Conservation (phyloP, 1,140 invertebrate genomes). For the Calephelis virginiensis region DNA sequence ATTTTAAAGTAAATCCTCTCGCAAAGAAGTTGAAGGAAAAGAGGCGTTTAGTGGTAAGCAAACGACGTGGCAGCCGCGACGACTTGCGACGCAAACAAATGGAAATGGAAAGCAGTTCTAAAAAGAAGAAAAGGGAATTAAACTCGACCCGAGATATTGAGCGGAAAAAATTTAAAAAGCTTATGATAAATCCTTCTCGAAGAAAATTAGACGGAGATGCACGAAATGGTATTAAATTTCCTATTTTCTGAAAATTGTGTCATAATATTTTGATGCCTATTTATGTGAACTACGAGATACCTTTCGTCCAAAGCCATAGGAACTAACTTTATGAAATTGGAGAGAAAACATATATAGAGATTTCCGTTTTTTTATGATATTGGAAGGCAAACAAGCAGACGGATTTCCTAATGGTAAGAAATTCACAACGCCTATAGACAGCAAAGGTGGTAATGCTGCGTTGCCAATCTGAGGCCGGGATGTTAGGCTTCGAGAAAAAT, state of each 20-base stretch:
- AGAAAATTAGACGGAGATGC: background rate
- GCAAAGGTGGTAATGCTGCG: too few species aligned
- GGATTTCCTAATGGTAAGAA: too few species aligned
- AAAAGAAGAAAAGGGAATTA: background rate
- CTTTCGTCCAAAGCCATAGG: too few species aligned
- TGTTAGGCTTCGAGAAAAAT: too few species aligned
- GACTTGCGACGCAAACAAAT: constrained; percentile 9
- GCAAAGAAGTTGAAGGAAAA: constrained; percentile 44
- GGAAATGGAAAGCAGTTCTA: constrained; percentile 3
- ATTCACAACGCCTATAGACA: too few species aligned
- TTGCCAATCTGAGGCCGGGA: too few species aligned
- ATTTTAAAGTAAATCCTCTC: constrained; percentile 37
- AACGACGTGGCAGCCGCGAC: constrained; percentile 19
- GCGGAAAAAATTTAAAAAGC: constrained; percentile 5
- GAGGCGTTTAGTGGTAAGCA: constrained; percentile 38
- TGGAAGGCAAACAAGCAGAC: too few species aligned
- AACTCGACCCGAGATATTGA: background rate
- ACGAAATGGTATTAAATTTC: background rate
- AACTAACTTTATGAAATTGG: too few species aligned
- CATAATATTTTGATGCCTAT: too few species aligned
- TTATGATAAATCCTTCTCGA: background rate
- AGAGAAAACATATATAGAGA: too few species aligned
- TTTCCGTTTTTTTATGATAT: too few species aligned
- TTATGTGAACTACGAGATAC: too few species aligned
- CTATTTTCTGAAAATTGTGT: background rate